A percentile compares a stretch with the other conserved stretches of the same genome.
phyloP scores from a whole-genome alignment of 2,888 invertebrate genomes.

The Argyra leucocephala region DNA sequence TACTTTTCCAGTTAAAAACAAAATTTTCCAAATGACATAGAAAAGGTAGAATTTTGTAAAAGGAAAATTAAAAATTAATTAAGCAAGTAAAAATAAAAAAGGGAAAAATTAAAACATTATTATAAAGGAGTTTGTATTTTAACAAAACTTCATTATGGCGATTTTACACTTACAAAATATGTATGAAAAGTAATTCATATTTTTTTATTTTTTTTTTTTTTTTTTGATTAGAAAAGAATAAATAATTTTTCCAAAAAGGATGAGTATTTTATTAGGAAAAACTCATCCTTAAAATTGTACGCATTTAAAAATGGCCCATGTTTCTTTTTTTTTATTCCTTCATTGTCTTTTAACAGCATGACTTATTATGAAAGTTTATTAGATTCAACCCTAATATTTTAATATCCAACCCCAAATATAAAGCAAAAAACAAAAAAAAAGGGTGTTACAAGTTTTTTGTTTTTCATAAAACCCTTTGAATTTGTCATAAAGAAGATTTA shows the following conservation, averaged over 20 bases:
- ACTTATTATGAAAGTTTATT: not conserved
- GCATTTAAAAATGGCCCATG: not conserved
- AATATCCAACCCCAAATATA: not conserved
- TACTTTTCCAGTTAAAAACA: too few species aligned
- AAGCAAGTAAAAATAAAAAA: too few species aligned
- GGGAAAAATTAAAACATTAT: too few species aligned
- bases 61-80: too few species aligned
- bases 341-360: not conserved
- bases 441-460: not conserved
- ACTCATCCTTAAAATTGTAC: not conserved
- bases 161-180: not conserved
- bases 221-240: not conserved
- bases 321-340: not conserved
- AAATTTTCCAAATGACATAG: too few species aligned
- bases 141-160: too few species aligned
- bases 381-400: not conserved
- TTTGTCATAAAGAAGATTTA: conserved; percentile 3
- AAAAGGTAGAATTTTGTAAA: too few species aligned
- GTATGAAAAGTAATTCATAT: not conserved
- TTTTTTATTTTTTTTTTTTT: not conserved
- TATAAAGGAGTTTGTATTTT: too few species aligned
- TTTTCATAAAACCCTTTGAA: not conserved
- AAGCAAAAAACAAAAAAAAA: not conserved
- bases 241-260: not conserved
- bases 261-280: not conserved